Conservation (phyloP, 2,797 vertebrate species). For the Rhinoraja longicauda region DNA sequence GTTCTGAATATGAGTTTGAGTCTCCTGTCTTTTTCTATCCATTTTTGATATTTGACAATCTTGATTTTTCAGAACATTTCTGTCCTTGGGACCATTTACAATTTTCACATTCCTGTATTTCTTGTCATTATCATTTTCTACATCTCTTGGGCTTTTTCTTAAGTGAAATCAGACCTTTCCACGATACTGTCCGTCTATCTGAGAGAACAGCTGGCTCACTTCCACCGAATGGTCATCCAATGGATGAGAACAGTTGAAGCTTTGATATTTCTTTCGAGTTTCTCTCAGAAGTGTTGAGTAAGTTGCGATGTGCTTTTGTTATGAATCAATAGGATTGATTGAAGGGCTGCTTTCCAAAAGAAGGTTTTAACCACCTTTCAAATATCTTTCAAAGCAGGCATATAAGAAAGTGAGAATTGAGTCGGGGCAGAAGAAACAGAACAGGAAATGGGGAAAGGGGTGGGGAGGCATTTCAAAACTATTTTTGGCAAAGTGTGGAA, state of each 20-base stretch:
- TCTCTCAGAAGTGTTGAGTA: background rate
- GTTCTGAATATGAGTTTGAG: background rate
- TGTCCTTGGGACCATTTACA: background rate
- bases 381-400: background rate
- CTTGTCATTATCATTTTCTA: background rate
- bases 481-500: background rate
- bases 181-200: background rate
- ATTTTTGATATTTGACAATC: background rate
- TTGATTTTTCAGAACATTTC: background rate
- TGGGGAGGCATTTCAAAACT: background rate
- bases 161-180: background rate
- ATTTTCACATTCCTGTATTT: background rate
- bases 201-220: background rate
- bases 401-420: background rate
- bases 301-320: background rate
- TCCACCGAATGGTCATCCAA: background rate
- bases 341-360: background rate
- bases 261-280: background rate
- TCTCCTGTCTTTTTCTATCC: background rate
- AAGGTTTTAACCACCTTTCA: background rate
- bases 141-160: background rate
- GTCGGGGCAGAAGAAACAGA: background rate
- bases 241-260: background rate
- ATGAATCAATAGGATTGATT: background rate
- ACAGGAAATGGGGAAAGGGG: background rate